Evolutionary conservation across 1,140 invertebrate species (phyloP).

Genomic region (Propsilocerus akamusi): DNA sequence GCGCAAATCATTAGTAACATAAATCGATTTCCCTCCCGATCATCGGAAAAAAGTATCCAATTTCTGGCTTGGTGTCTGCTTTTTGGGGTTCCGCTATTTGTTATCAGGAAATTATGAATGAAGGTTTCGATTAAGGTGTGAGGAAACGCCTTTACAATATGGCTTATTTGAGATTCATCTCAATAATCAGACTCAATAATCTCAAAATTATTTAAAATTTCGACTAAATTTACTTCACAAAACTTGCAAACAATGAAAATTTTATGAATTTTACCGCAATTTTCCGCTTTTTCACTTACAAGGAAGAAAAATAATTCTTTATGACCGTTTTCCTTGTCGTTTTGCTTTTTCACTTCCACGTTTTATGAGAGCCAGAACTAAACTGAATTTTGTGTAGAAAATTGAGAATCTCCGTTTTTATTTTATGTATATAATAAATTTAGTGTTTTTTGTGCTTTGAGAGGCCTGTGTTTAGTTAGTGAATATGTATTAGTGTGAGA

Average conservation of each 20-base stretch:
- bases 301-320: neutral
- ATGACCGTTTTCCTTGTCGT: neutral
- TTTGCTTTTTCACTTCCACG: neutral
- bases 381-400: too few relatives aligned
- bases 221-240: neutral
- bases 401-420: constrained; percentile 4
- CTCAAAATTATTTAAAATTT: neutral
- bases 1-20: too few relatives aligned
- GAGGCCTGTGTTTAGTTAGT: too few relatives aligned
- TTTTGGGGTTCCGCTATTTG: neutral
- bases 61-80: too few relatives aligned
- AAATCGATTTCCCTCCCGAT: too few relatives aligned
- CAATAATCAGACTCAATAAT: neutral
- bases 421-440: too few relatives aligned
- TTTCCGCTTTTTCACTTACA: neutral
- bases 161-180: neutral
- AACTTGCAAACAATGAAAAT: neutral
- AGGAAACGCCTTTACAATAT: constrained; percentile 1
- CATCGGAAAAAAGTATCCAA: too few relatives aligned
- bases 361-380: neutral
- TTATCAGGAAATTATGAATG: neutral
- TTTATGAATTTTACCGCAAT: neutral
- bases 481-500: too few relatives aligned
- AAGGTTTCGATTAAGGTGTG: neutral
- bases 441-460: too few relatives aligned